Conservation (phyloP, 2,113 vertebrate species). For the Sinocyclocheilus rhinocerous region DNA sequence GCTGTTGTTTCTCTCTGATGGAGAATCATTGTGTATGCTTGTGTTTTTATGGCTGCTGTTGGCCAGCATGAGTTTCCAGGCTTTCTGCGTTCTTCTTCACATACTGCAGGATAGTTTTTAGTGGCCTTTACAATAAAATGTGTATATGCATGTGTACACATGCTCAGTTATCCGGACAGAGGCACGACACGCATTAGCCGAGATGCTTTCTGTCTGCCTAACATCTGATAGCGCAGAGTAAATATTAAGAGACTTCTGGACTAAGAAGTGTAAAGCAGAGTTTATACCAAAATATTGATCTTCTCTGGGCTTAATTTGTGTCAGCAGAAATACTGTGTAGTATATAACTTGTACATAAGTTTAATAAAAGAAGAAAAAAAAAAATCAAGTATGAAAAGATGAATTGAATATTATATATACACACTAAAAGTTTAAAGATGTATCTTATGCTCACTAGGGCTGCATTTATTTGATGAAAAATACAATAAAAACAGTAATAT, state of each 20-base stretch:
- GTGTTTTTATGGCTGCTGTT: slow-evolving; percentile 14
- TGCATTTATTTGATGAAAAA: no score
- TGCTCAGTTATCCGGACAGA: not conserved
- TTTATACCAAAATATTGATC: not conserved
- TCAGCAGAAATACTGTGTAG: not conserved
- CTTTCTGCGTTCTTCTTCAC: not conserved
- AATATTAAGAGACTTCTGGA: not conserved
- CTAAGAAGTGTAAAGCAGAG: not conserved
- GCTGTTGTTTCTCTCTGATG: not conserved
- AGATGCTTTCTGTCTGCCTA: not conserved
- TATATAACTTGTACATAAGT: not conserved
- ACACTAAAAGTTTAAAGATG: no score
- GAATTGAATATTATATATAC: no score
- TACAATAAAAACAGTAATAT: not conserved
- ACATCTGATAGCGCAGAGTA: not conserved
- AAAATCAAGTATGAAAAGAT: no score
- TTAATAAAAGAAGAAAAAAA: no score
- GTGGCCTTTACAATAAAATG: not conserved
- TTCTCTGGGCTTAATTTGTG: not conserved
- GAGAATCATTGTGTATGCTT: not conserved
- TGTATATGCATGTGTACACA: not conserved
- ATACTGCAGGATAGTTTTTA: not conserved
- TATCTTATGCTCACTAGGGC: no score
- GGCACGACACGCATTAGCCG: not conserved
- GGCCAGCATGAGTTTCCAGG: not conserved